phyloP scores from a whole-genome alignment of 2,797 vertebrate species.

The Danio aesculapii region DNA sequence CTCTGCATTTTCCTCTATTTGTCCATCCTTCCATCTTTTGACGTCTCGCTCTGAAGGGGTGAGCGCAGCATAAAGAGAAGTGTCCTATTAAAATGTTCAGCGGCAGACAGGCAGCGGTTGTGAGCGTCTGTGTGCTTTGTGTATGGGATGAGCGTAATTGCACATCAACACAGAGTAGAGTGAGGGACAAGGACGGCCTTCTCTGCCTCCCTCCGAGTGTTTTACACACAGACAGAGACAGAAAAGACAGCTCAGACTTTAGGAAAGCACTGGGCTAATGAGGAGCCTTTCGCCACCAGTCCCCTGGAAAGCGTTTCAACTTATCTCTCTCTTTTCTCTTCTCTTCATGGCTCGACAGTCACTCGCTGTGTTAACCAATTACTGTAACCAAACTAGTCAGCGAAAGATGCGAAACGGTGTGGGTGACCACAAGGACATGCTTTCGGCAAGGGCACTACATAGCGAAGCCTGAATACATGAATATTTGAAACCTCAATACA shows the following conservation, averaged over 20 bases:
- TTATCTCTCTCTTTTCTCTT: not conserved
- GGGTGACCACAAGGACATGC: conserved; percentile 1
- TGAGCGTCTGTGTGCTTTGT: conserved; percentile 50
- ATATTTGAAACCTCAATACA: conserved; percentile 14
- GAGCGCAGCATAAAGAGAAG: conserved; percentile 44
- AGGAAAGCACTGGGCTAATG: conserved; percentile 31
- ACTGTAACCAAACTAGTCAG: conserved; percentile 22
- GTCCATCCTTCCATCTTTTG: conserved; percentile 63
- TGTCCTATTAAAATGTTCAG: conserved; percentile 48
- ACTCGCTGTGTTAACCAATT: conserved; percentile 40
- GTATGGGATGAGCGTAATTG: conserved; percentile 58
- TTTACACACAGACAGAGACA: conserved; percentile 25
- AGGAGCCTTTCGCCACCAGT: conserved; percentile 25
- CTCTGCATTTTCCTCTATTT: conserved; percentile 47
- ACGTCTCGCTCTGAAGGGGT: conserved; percentile 62
- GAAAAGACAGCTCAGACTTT: conserved; percentile 17
- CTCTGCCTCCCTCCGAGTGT: conserved; percentile 13
- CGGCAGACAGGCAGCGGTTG: conserved; percentile 45
- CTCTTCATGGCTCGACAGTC: conserved; percentile 19
- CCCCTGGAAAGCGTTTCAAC: conserved; percentile 10
- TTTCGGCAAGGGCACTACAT: not conserved
- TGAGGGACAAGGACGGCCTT: conserved; percentile 34
- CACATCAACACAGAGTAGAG: conserved; percentile 38
- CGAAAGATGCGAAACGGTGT: not conserved
- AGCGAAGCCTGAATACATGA: conserved; percentile 12